Conservation (phyloP, 1,140 invertebrate genomes). For the Battus philenor region DNA sequence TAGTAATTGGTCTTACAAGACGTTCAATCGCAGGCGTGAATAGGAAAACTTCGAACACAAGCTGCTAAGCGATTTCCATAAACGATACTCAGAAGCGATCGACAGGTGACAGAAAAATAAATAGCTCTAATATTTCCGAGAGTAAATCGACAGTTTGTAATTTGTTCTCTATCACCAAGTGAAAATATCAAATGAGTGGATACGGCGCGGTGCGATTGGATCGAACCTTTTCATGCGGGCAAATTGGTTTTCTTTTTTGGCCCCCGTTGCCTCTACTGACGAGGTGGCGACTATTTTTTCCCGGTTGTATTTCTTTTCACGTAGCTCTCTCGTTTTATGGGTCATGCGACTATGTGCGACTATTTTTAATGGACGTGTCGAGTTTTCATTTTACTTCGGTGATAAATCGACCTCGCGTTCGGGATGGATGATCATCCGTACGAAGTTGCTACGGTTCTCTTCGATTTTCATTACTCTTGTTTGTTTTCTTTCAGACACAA, state of each 20-base stretch:
- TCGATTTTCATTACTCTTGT: constrained; percentile 18
- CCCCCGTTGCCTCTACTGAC: constrained; percentile 46
- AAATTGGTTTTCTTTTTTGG: constrained; percentile 75
- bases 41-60: constrained; percentile 63
- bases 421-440: constrained; percentile 66
- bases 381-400: constrained; percentile 68
- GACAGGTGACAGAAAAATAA: constrained; percentile 72
- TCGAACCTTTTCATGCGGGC: constrained; percentile 69
- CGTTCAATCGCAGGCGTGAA: constrained; percentile 47
- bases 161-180: constrained; percentile 64
- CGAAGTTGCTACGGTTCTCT: constrained; percentile 34
- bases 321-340: constrained; percentile 69
- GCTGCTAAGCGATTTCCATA: constrained; percentile 59
- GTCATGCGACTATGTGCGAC: constrained; percentile 71
- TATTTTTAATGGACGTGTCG: constrained; percentile 69
- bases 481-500: not conserved
- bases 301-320: constrained; percentile 67
- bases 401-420: constrained; percentile 70
- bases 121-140: constrained; percentile 59
- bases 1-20: constrained; percentile 41
- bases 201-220: constrained; percentile 58
- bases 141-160: constrained; percentile 66
- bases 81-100: constrained; percentile 38
- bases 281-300: constrained; percentile 58
- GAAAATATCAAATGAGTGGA: constrained; percentile 74